Conservation (phyloP, 2,113 vertebrate genomes). For the Mormoops blainvillei region DNA sequence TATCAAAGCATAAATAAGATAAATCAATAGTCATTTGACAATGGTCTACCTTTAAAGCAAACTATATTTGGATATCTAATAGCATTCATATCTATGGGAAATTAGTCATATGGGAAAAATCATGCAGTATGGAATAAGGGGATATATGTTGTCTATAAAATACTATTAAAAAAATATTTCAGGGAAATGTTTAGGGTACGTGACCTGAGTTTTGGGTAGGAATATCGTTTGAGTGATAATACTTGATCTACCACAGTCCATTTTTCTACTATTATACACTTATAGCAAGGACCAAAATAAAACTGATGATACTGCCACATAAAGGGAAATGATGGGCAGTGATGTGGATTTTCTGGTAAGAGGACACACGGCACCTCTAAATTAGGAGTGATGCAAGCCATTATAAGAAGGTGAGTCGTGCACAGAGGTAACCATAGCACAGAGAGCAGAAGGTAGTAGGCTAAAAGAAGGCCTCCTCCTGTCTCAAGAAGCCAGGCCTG, state of each 20-base stretch:
- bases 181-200: background rate
- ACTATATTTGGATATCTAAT: background rate
- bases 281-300: background rate
- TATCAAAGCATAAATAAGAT: slow-evolving; percentile 11
- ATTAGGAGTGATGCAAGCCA: background rate
- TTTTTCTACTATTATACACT: background rate
- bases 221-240: background rate
- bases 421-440: background rate
- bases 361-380: background rate
- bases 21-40: slow-evolving; percentile 48
- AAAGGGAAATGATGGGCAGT: background rate
- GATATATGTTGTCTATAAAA: background rate
- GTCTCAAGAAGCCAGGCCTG: background rate
- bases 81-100: background rate
- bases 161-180: background rate
- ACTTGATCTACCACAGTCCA: background rate
- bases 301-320: background rate
- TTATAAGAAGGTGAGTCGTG: background rate
- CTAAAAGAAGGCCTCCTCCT: background rate
- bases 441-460: background rate
- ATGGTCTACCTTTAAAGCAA: background rate
- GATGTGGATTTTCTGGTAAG: background rate
- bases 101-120: background rate
- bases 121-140: background rate
- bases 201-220: background rate